phyloP scores from a whole-genome alignment of 1,140 invertebrate species.

The Papilio dardanus region DNA sequence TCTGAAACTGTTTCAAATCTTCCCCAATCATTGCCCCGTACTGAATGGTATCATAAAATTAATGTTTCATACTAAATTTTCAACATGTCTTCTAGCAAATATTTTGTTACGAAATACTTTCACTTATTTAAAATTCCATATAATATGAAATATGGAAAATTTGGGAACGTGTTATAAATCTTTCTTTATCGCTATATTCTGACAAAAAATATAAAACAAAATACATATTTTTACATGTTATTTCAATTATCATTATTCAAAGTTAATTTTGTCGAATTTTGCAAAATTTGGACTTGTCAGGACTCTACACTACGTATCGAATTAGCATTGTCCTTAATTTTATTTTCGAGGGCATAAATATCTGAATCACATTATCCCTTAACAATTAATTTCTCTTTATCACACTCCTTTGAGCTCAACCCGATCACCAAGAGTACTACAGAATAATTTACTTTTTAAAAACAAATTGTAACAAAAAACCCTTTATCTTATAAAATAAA shows the following conservation, averaged over 20 bases:
- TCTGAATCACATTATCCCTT: slow-evolving; percentile 9
- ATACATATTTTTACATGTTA: not conserved
- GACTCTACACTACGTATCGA: not conserved
- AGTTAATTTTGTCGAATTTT: not conserved
- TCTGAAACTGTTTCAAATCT: not conserved
- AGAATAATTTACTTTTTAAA: not conserved
- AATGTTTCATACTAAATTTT: too few relatives aligned
- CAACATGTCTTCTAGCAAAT: too few relatives aligned
- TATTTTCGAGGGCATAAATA: not conserved
- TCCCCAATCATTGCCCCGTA: not conserved
- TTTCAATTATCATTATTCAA: not conserved
- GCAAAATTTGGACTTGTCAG: not conserved
- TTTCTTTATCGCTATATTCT: not conserved
- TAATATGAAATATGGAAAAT: too few relatives aligned
- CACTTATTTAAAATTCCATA: not conserved
- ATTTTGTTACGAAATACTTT: not conserved
- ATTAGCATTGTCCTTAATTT: not conserved
- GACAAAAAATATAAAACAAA: not conserved
- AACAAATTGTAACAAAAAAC: not conserved
- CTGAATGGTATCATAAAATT: not conserved
- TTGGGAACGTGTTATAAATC: not conserved
- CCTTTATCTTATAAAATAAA: not conserved
- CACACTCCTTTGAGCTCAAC: slow-evolving; percentile 24
- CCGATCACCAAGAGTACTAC: slow-evolving; percentile 1
- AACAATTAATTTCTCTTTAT: slow-evolving; percentile 17